Base-by-base conservation (phyloP, 92 coral and sea anemone genomes). In the Isaurus tuberculatus region DNA sequence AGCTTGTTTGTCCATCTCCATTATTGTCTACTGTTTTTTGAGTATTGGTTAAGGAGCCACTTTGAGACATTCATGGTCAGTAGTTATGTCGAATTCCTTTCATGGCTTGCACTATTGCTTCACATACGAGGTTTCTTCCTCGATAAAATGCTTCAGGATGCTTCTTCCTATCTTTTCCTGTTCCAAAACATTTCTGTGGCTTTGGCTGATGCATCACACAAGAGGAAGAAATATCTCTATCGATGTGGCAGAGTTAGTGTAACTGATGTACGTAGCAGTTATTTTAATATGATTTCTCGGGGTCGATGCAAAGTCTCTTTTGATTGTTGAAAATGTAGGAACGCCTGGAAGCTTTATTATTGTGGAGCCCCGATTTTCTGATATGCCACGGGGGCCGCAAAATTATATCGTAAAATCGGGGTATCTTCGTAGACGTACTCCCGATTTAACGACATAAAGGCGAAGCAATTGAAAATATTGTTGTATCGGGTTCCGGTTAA, bases 1-100 rank as follows among this genome's bases (percentile, higher is more conserved):
- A 69, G 57, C 37, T 84, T 88, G 60, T 83, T 75, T 14, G 79
- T 42, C 88, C 86, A 88, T 43, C 91, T 72, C 88, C 88, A 88
- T 68, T 84, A 42, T 31, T 77, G 75, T 4, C 86, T 83, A 46
- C 78, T 87, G 58, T 86, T 80, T 43, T 80, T 75, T 51, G 83
- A 29, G 64, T 63, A 72, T 16, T 68, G 69, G 40, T 77, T 27
- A 9, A 65, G 42, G 19, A 65, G 2, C 40, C 70, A 65, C n/a
- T 11, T 65, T 65, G 8, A 65, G 3, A 10, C n/a, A 65, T 27
- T 65, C n/a, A 32, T 30, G 40, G 20, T 30, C 70, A 15, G 42
- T 27, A 8, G 20, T 9, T 11, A 58, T 73, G 72, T 7, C 85
- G 73, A 66, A 83, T 74, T 40, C 80, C 88, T 67, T 88, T 88